Evolutionary conservation across 2,888 invertebrate species (phyloP), one percentile per base, ranked within the genome.

Genomic region (Fissipunctia ypsillon): DNA sequence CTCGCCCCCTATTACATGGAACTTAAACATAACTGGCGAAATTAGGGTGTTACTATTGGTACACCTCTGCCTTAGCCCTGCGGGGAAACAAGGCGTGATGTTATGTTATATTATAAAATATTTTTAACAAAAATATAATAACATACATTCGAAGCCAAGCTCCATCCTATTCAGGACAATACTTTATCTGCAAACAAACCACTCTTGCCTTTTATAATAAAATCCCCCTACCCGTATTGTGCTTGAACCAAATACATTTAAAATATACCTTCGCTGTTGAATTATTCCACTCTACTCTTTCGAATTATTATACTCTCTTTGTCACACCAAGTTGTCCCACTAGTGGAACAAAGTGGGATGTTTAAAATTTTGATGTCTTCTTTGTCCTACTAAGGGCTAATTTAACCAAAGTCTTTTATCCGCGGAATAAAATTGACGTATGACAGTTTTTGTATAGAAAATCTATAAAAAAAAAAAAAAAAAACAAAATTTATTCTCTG

Each of bases 91-190:
- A n/a, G n/a, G n/a, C n/a, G n/a, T n/a, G n/a, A n/a, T n/a, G n/a
- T n/a, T n/a, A n/a, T n/a, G n/a, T n/a, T n/a, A n/a, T n/a, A n/a
- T n/a, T n/a, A n/a, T n/a, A n/a, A n/a, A n/a, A 76, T 57, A 43
- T 25, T 22, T n/a, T 45, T 22, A 67, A 52, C 45, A 66, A 68
- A 65, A 61, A 82, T 43, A 61, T 61, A 45, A 83, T 57, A 57
- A 57, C 56, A 63, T 45, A 64, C 57, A 84, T 82, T 81, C 82
- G 76, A 83, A 80, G 83, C 81, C 82, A 87, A 82, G 82, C 81
- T 81, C 69, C 69, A 71, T 81, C 69, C 22, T 52, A 56, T 80
- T 67, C 81, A 73, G 64, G 10, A 61, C 45, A 84, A 80, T 84
- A 84, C 48, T 80, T 73, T 71, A 67, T 65, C 61, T 69, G 31